Conservation (phyloP, 2,797 vertebrate genomes). For the Vespertilio murinus region DNA sequence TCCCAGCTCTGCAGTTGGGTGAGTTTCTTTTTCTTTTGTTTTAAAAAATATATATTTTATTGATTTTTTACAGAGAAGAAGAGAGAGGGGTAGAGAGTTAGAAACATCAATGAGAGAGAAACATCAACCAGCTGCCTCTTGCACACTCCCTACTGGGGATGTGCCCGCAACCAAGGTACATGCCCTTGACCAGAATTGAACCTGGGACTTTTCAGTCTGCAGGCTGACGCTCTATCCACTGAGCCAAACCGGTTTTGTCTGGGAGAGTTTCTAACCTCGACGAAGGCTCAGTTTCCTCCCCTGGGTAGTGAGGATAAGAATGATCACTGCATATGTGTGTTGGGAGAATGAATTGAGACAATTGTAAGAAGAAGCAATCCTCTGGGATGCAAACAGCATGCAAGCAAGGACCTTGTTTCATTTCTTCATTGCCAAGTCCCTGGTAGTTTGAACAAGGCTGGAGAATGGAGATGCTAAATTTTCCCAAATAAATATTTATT, state of each 20-base stretch:
- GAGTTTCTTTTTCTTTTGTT: too few species aligned
- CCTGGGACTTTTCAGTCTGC: too few species aligned
- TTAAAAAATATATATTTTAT: too few species aligned
- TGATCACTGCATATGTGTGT: background rate
- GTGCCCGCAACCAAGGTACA: too few species aligned
- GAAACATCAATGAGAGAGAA: too few species aligned
- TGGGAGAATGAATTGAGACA: background rate
- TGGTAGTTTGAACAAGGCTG: background rate
- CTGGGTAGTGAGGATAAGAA: background rate
- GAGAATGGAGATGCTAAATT: background rate
- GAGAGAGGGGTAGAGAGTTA: too few species aligned
- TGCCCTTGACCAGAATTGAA: too few species aligned
- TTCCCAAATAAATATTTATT: background rate
- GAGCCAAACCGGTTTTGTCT: too few species aligned
- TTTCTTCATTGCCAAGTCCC: background rate
- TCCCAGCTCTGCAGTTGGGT: background rate
- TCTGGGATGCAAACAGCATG: background rate
- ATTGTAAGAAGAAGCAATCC: background rate
- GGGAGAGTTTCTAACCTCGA: background rate
- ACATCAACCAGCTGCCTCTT: too few species aligned
- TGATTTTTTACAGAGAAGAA: too few species aligned
- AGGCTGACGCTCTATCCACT: too few species aligned
- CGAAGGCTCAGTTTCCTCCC: background rate
- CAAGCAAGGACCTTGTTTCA: background rate
- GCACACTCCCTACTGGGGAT: too few species aligned